Evolutionary conservation across 2,888 invertebrate genomes (phyloP).

Genomic region (Pseudococcus viburni): DNA sequence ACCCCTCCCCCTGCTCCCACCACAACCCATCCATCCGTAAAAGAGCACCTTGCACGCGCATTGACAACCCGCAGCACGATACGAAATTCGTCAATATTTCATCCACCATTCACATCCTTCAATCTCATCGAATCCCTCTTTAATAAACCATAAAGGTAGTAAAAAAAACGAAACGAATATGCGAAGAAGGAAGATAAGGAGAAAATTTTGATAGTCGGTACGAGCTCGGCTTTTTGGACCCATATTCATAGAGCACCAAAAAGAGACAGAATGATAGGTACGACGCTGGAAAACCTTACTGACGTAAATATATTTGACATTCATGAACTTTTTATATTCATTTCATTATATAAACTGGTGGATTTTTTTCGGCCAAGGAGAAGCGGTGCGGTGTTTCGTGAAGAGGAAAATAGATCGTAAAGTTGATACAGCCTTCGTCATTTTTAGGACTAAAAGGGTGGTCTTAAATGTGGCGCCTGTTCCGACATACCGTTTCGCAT

Average conservation of each 20-base stretch:
- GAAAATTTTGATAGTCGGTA: constrained; percentile 1
- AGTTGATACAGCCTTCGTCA: constrained; percentile 60
- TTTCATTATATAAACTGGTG: constrained; percentile 54
- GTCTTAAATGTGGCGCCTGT: constrained; percentile 59
- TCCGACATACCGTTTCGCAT: constrained; percentile 59
- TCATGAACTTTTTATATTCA: constrained; percentile 65
- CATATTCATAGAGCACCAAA: not conserved
- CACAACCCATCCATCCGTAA: too few species aligned
- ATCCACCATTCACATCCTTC: not conserved
- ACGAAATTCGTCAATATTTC: too few species aligned
- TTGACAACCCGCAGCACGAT: too few species aligned
- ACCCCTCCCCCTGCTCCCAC: too few species aligned
- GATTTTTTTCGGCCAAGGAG: not conserved
- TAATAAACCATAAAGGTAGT: constrained; percentile 2
- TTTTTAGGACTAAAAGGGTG: constrained; percentile 63
- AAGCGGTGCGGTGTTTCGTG: constrained; percentile 8
- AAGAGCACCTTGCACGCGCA: too few species aligned
- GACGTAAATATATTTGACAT: constrained; percentile 64
- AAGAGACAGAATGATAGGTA: not conserved
- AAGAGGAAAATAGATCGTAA: constrained; percentile 61
- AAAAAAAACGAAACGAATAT: constrained; percentile 1
- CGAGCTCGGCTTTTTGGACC: not conserved
- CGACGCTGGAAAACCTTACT: not conserved
- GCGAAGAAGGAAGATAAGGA: not conserved
- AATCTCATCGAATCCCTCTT: constrained; percentile 17